These are phyloP conservation scores for Hemicentrotus pulcherrimus DNA, from an alignment of 35 echinoderm and acorn worm genomes.

Conservation along the genomic window DNA sequence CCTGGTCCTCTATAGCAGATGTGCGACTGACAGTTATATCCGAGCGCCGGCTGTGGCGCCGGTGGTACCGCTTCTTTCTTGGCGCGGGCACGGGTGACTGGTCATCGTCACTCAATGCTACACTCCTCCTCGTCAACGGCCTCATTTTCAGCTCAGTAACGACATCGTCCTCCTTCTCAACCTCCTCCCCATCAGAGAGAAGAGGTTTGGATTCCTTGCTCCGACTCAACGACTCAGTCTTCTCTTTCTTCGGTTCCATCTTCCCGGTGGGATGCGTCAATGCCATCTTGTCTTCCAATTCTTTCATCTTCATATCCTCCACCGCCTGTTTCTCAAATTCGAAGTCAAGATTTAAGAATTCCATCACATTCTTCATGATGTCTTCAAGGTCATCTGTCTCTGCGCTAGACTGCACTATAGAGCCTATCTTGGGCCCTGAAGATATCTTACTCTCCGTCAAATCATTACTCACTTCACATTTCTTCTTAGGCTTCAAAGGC, in stretches of 20 bases:
- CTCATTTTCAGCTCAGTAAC: background rate
- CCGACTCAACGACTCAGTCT: background rate
- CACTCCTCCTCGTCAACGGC: background rate
- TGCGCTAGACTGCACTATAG: constrained; percentile 23
- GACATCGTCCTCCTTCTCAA: background rate
- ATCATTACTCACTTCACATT: background rate
- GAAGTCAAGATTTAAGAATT: constrained; percentile 1
- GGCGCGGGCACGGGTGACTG: constrained; percentile 4
- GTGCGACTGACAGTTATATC: background rate
- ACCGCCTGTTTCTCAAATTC: background rate
- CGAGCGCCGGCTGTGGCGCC: constrained; percentile 26
- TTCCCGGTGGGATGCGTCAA: background rate
- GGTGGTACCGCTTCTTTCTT: constrained; percentile 32
- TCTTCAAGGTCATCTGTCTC: constrained; percentile 25
- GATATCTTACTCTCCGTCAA: background rate
- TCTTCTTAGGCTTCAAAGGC: background rate
- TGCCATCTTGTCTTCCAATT: background rate
- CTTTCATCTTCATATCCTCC: background rate
- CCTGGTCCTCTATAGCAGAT: background rate
- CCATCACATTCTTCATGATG: constrained; percentile 38
- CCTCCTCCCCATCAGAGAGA: background rate
- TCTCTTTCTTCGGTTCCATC: background rate
- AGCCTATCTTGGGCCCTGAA: background rate
- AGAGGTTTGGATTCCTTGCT: background rate
- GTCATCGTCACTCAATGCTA: background rate